Evolutionary conservation across 1,140 invertebrate species (phyloP).

Genomic region (Drosophila athabasca): DNA sequence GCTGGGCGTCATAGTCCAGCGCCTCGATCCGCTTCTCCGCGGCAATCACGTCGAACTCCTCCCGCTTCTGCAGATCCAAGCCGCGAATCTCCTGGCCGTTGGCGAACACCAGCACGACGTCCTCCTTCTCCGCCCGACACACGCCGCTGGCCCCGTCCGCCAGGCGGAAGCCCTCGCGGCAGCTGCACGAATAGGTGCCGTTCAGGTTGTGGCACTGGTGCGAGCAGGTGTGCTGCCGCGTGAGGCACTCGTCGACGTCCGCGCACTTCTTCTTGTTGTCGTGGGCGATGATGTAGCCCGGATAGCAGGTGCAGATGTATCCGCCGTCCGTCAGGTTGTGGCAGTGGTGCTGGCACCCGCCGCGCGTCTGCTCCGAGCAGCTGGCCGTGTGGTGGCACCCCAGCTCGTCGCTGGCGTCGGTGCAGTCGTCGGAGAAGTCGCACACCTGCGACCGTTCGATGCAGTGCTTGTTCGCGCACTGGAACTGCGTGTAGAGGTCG

Average conservation of each 20-base stretch:
- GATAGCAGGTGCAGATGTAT: slow-evolving; percentile 94
- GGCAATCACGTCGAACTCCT: slow-evolving; percentile 90
- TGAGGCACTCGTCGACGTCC: slow-evolving; percentile 96
- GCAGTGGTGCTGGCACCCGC: slow-evolving; percentile 97
- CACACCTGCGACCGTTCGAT: slow-evolving; percentile 92
- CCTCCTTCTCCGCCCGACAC: slow-evolving; percentile 88
- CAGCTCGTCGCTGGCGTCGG: slow-evolving; percentile 93
- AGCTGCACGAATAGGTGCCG: slow-evolving; percentile 94
- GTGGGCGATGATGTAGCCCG: slow-evolving; percentile 92
- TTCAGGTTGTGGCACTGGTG: slow-evolving; percentile 97
- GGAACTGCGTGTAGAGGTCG: slow-evolving; percentile 90
- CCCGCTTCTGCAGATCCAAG: slow-evolving; percentile 87
- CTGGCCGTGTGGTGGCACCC: slow-evolving; percentile 92
- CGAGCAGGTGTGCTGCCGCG: slow-evolving; percentile 93
- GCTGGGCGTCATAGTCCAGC: slow-evolving; percentile 92
- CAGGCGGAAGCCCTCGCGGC: slow-evolving; percentile 91
- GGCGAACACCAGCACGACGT: slow-evolving; percentile 88
- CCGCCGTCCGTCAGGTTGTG: slow-evolving; percentile 92
- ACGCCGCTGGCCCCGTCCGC: slow-evolving; percentile 91
- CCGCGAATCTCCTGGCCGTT: slow-evolving; percentile 95
- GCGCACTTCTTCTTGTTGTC: slow-evolving; percentile 91
- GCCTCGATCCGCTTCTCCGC: slow-evolving; percentile 94
- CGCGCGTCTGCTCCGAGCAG: slow-evolving; percentile 88
- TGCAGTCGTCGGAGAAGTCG: slow-evolving; percentile 86
- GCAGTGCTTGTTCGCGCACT: slow-evolving; percentile 96